Percentiles rank a stretch among this genome's conserved stretches.
phyloP scores from a whole-genome alignment of 1,140 invertebrate species.

The Saccostrea echinata region DNA sequence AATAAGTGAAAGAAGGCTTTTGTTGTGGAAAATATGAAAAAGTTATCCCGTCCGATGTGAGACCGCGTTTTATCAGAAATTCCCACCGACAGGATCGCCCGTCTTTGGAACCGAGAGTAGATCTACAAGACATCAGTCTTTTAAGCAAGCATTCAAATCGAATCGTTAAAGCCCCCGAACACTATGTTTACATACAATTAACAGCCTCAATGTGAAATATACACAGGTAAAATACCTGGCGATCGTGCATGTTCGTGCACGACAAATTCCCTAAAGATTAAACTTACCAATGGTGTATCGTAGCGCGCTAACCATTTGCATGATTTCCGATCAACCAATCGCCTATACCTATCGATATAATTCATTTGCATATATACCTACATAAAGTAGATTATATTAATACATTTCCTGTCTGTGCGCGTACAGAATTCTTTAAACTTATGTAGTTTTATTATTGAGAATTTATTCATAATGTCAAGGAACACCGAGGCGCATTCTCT shows the following conservation, averaged over 20 bases:
- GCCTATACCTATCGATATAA: slow-evolving; percentile 13
- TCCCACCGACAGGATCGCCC: not conserved
- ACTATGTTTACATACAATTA: slow-evolving; percentile 12
- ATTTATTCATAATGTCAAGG: slow-evolving; percentile 29
- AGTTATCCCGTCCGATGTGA: not conserved
- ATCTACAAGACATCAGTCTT: not conserved
- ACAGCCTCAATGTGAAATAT: not conserved
- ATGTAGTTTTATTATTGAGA: slow-evolving; percentile 15
- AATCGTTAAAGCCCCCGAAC: slow-evolving; percentile 12
- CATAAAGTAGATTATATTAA: not conserved
- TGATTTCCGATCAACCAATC: slow-evolving; percentile 8
- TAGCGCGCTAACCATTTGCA: slow-evolving; percentile 30
- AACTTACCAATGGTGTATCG: slow-evolving; percentile 27
- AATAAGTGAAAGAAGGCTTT: slow-evolving; percentile 13
- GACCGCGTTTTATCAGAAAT: not conserved
- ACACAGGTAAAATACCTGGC: slow-evolving; percentile 7
- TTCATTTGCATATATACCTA: slow-evolving; percentile 31
- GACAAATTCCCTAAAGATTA: slow-evolving; percentile 10
- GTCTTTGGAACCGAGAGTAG: not conserved
- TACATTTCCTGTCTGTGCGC: slow-evolving; percentile 6
- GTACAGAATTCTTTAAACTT: slow-evolving; percentile 23
- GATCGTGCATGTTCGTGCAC: slow-evolving; percentile 4
- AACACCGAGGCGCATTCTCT: not conserved
- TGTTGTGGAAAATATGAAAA: not conserved
- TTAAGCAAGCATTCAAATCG: not conserved